A percentile compares a stretch with the other conserved stretches of the same genome.
Conservation (phyloP, 2,797 vertebrate species). For the Syndactyla subalaris region DNA sequence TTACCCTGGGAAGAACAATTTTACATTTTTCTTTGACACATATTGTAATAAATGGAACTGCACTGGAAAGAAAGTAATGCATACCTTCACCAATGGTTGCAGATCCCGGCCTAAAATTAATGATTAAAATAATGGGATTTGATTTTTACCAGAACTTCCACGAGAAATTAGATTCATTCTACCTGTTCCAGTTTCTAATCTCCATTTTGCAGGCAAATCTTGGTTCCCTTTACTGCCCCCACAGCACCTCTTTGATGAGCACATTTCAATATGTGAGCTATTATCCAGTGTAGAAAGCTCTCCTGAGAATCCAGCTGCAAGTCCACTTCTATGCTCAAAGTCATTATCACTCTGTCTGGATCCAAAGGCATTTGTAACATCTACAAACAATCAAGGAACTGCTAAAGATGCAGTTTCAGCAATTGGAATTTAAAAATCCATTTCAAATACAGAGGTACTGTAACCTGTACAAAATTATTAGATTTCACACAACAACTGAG, state of each 20-base stretch:
- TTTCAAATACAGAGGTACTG: conserved; percentile 58
- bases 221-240: neutral
- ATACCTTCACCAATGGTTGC: neutral
- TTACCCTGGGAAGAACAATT: neutral
- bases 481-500: conserved; percentile 45
- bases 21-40: neutral
- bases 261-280: conserved; percentile 29
- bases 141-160: conserved; percentile 12
- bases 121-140: neutral
- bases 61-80: neutral
- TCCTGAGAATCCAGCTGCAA: conserved; percentile 39
- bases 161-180: conserved; percentile 8
- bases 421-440: conserved; percentile 56
- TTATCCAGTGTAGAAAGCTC: neutral
- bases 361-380: conserved; percentile 19
- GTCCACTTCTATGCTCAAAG: conserved; percentile 32
- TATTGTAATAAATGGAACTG: neutral
- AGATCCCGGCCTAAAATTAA: conserved; percentile 10
- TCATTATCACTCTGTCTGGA: conserved; percentile 12
- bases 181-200: neutral
- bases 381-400: conserved; percentile 52
- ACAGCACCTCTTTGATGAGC: neutral
- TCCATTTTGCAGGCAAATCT: neutral
- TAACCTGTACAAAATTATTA: conserved; percentile 68
- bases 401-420: conserved; percentile 11